Percentiles rank a stretch among this genome's conserved stretches.
phyloP scores from a whole-genome alignment of 2,888 invertebrate genomes.

The Brassicogethes aeneus region DNA sequence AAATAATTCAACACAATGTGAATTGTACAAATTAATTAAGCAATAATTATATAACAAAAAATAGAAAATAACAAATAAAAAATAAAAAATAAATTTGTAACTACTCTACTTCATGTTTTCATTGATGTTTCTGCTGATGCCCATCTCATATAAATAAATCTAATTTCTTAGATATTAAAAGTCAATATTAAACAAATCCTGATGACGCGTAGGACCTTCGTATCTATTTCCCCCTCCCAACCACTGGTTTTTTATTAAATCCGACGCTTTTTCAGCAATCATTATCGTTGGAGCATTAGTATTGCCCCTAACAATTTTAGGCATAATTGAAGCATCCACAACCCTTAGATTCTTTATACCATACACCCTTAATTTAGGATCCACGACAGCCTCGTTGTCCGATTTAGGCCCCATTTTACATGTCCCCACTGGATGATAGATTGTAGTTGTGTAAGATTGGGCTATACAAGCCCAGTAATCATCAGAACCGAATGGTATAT shows the following conservation, averaged over 20 bases:
- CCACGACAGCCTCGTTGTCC: constrained; percentile 51
- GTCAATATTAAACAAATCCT: no score
- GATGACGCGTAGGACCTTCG: no score
- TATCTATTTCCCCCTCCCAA: no score
- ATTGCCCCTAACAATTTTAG: constrained; percentile 45
- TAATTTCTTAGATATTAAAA: no score
- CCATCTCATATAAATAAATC: no score
- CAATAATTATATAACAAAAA: no score
- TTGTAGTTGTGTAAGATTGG: constrained; percentile 54
- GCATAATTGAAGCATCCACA: constrained; percentile 61
- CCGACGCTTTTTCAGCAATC: constrained; percentile 40
- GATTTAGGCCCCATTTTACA: constrained; percentile 14
- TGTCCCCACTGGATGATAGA: constrained; percentile 9
- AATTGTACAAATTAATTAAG: no score
- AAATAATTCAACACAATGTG: no score
- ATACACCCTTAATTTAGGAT: constrained; percentile 52
- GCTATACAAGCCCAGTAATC: constrained; percentile 56
- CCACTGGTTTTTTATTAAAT: constrained; percentile 33
- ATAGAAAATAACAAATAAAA: no score
- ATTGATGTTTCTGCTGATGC: no score
- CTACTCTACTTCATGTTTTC: no score
- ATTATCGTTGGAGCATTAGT: constrained; percentile 41
- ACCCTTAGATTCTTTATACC: constrained; percentile 56
- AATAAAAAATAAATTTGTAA: no score
- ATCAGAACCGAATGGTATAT: constrained; percentile 48